Evolutionary conservation across 2,113 vertebrate species (phyloP).

Genomic region (Alethe diademata): DNA sequence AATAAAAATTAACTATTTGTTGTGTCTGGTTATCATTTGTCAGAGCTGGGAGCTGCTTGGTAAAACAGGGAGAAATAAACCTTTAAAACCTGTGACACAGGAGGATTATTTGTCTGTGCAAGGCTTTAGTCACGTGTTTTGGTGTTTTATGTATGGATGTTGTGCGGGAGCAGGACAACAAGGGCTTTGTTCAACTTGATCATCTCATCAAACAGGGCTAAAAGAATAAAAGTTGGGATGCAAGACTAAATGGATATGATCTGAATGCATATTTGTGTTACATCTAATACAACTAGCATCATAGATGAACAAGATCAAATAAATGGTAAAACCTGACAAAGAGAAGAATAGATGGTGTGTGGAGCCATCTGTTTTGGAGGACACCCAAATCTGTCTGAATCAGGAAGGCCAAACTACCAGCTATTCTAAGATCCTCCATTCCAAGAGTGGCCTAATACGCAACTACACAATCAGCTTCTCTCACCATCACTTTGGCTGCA

Average conservation of each 20-base stretch:
- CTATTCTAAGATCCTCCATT: slow-evolving; percentile 99
- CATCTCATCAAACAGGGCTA: slow-evolving; percentile 74
- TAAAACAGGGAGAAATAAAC: neutral
- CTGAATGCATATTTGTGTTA: slow-evolving; percentile 85
- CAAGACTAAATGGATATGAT: slow-evolving; percentile 80
- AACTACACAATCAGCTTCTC: slow-evolving; percentile 88
- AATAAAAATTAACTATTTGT: slow-evolving; percentile 62
- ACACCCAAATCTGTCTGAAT: slow-evolving; percentile 92
- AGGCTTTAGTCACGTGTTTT: slow-evolving; percentile 46
- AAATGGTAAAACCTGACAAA: slow-evolving; percentile 94
- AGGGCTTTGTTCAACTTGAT: slow-evolving; percentile 78
- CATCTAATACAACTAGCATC: slow-evolving; percentile 85
- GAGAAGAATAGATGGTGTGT: slow-evolving; percentile 98
- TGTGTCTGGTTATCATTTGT: slow-evolving; percentile 25
- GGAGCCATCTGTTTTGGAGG: slow-evolving; percentile 99
- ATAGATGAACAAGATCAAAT: slow-evolving; percentile 91
- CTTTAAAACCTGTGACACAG: slow-evolving; percentile 23
- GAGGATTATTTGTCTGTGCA: slow-evolving; percentile 27
- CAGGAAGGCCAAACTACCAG: slow-evolving; percentile 93
- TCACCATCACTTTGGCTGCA: slow-evolving; percentile 89
- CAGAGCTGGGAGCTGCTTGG: neutral
- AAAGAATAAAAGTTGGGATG: slow-evolving; percentile 79
- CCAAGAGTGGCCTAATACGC: slow-evolving; percentile 91
- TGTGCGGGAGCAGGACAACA: slow-evolving; percentile 64
- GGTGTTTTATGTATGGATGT: slow-evolving; percentile 46